phyloP scores from a whole-genome alignment of 2,888 invertebrate genomes.

The Euproctis similis region DNA sequence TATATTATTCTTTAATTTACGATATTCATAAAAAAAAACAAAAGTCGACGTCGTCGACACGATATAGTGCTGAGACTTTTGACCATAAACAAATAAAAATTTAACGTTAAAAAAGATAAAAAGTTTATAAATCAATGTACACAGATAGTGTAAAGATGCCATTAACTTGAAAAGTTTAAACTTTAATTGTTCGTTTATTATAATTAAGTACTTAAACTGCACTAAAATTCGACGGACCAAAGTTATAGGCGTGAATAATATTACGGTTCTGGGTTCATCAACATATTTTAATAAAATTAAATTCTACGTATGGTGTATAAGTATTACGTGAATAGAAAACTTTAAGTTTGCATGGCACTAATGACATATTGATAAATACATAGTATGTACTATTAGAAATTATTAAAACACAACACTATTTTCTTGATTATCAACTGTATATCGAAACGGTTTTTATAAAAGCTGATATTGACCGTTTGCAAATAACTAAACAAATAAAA shows the following conservation, averaged over 20 bases:
- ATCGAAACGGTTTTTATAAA: neutral
- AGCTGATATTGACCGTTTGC: no score
- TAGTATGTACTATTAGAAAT: no score
- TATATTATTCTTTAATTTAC: no score
- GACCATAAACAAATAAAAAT: conserved; percentile 1
- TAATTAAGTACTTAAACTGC: conserved; percentile 19
- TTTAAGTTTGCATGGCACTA: no score
- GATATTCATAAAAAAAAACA: neutral
- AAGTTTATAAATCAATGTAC: conserved; percentile 9
- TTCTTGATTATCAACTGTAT: no score
- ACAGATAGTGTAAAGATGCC: conserved; percentile 11
- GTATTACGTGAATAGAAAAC: no score
- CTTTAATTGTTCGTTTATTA: conserved; percentile 22
- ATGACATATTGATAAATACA: no score
- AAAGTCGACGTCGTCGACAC: neutral
- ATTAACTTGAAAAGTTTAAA: conserved; percentile 16
- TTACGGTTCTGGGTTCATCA: conserved; percentile 23
- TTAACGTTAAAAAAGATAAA: neutral
- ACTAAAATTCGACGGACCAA: conserved; percentile 13
- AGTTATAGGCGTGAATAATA: conserved; percentile 24
- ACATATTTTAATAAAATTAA: conserved; percentile 25
- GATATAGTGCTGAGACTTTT: neutral
- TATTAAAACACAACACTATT: no score
- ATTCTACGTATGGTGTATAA: no score
- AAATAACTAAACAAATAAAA: no score